Percentiles rank a stretch among this genome's conserved stretches.
Evolutionary conservation across 2,888 invertebrate genomes (phyloP).

Genomic region (Eustalomyia histrio): DNA sequence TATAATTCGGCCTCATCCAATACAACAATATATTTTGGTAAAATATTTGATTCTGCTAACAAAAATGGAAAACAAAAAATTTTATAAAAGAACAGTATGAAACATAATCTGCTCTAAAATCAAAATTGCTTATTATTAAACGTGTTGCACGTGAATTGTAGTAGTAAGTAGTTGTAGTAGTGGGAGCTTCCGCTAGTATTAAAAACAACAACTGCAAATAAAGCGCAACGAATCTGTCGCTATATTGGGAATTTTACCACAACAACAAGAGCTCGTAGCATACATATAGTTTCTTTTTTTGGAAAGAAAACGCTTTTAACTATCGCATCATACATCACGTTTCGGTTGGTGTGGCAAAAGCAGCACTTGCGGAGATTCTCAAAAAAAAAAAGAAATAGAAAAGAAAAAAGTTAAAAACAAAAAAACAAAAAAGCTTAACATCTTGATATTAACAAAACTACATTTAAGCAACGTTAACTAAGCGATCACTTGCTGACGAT

Average conservation of each 20-base stretch:
- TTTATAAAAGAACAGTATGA: too few relatives aligned
- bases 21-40: too few relatives aligned
- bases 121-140: slow-evolving; percentile 78
- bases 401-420: slow-evolving; percentile 10
- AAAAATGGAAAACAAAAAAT: slow-evolving; percentile 27
- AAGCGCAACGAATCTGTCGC: slow-evolving; percentile 75
- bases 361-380: slow-evolving; percentile 54
- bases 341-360: slow-evolving; percentile 54
- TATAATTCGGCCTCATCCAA: too few relatives aligned
- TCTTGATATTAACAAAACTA: slow-evolving; percentile 61
- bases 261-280: slow-evolving; percentile 29
- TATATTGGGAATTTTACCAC: slow-evolving; percentile 66
- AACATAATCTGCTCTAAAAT: slow-evolving; percentile 75
- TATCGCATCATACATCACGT: slow-evolving; percentile 57
- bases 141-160: slow-evolving; percentile 67
- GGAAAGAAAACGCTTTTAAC: slow-evolving; percentile 50
- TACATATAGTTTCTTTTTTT: neutral
- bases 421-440: slow-evolving; percentile 38
- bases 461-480: slow-evolving; percentile 59
- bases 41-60: neutral
- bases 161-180: slow-evolving; percentile 61
- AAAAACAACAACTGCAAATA: slow-evolving; percentile 38
- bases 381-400: slow-evolving; percentile 20
- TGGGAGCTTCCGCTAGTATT: slow-evolving; percentile 61
- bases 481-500: slow-evolving; percentile 64